Percentiles rank a stretch among this genome's conserved stretches.
Evolutionary conservation across 2,797 vertebrate genomes (phyloP).

Genomic region (Eleutherodactylus coqui): DNA sequence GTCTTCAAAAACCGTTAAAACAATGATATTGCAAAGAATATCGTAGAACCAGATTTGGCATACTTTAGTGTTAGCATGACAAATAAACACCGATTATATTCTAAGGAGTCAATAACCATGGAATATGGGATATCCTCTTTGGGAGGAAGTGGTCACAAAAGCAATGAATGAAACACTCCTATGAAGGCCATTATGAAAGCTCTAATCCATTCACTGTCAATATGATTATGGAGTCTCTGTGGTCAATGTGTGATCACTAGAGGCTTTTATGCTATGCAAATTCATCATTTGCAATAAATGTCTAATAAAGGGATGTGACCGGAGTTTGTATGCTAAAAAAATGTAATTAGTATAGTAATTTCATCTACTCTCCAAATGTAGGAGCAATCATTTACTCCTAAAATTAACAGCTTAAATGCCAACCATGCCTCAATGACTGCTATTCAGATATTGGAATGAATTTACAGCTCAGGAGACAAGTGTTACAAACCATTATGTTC

Average conservation of each 20-base stretch:
- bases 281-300: slow-evolving; percentile 8
- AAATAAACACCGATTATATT: slow-evolving; percentile 16
- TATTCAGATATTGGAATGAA: not conserved
- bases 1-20: slow-evolving; percentile 24
- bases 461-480: not conserved
- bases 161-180: slow-evolving; percentile 23
- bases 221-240: not conserved
- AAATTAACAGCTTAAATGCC: not conserved
- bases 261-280: slow-evolving; percentile 6
- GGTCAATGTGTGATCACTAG: slow-evolving; percentile 14
- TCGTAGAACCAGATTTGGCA: not conserved
- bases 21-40: slow-evolving; percentile 29
- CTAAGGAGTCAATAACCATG: slow-evolving; percentile 32
- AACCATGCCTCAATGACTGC: not conserved
- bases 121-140: slow-evolving; percentile 35
- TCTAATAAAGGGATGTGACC: not conserved
- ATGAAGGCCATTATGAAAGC: slow-evolving; percentile 26
- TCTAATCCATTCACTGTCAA: slow-evolving; percentile 29
- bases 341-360: not conserved
- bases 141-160: slow-evolving; percentile 10
- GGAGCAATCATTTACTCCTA: too few relatives aligned
- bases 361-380: not conserved
- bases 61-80: slow-evolving; percentile 31
- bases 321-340: not conserved
- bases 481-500: not conserved